phyloP scores from a whole-genome alignment of 1,140 invertebrate genomes.

The Temnothorax curvispinosus region DNA sequence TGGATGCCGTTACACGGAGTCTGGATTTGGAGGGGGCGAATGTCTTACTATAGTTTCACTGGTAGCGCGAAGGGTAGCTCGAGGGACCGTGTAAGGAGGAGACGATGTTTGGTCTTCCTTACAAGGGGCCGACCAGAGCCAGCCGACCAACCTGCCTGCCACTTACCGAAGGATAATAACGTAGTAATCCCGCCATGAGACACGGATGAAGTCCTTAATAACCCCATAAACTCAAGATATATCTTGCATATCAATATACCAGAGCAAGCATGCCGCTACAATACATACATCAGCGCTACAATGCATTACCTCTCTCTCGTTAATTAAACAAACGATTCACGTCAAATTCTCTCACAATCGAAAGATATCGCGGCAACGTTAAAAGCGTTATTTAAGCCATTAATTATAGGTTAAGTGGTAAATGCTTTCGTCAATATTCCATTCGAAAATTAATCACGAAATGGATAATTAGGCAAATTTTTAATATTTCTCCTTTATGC shows the following conservation, averaged over 20 bases:
- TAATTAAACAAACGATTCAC: conserved; percentile 60
- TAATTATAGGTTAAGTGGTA: conserved; percentile 26
- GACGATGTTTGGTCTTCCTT: conserved; percentile 82
- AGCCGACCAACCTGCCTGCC: conserved; percentile 76
- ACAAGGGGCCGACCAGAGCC: conserved; percentile 77
- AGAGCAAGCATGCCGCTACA: conserved; percentile 47
- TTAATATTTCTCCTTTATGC: conserved; percentile 17
- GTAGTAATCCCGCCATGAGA: conserved; percentile 82
- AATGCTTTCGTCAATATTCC: conserved; percentile 49
- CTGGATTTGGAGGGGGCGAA: conserved; percentile 57
- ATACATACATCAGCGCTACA: conserved; percentile 16
- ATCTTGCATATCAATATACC: conserved; percentile 74
- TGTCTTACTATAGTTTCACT: conserved; percentile 78
- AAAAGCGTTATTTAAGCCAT: conserved; percentile 52
- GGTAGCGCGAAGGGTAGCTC: conserved; percentile 45
- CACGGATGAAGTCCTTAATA: conserved; percentile 81
- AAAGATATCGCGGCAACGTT: conserved; percentile 55
- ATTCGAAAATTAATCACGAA: conserved; percentile 34
- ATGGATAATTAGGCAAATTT: conserved; percentile 50
- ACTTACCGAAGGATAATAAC: conserved; percentile 84
- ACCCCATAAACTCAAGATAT: conserved; percentile 75
- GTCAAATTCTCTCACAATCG: conserved; percentile 58
- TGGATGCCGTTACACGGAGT: conserved; percentile 52
- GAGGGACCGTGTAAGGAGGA: conserved; percentile 73
- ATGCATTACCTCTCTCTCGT: not conserved